Percentiles rank a stretch among this genome's conserved stretches.
Evolutionary conservation across 2,797 vertebrate genomes (phyloP).

Genomic region (Emys orbicularis): DNA sequence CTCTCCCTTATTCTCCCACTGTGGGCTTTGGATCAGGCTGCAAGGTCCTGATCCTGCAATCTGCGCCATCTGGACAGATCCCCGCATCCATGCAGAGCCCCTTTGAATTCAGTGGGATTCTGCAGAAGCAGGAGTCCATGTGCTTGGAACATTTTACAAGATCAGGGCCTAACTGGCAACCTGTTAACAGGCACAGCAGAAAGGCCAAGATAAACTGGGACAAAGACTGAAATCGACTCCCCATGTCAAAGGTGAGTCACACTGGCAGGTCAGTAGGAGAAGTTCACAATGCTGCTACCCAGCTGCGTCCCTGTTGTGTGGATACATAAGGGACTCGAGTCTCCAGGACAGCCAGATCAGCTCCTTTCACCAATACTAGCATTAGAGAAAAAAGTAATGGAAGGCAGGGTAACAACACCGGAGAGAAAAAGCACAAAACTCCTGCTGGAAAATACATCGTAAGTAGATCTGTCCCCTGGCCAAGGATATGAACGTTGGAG

Average conservation of each 20-base stretch:
- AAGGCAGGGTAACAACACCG: not conserved
- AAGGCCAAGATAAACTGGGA: too few relatives aligned
- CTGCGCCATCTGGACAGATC: not conserved
- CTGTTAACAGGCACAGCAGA: fast-evolving
- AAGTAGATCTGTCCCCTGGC: not conserved
- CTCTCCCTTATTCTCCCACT: not conserved
- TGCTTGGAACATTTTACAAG: not conserved
- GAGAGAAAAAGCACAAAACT: not conserved
- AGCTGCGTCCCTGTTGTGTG: not conserved
- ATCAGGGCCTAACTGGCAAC: not conserved
- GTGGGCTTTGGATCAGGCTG: not conserved
- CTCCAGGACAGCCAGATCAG: not conserved
- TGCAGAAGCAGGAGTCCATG: not conserved
- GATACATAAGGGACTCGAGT: fast-evolving
- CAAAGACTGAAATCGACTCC: not conserved
- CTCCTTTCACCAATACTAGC: not conserved
- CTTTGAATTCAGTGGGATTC: fast-evolving
- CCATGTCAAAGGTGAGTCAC: not conserved
- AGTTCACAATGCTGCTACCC: not conserved
- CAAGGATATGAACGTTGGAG: not conserved
- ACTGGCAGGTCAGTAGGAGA: not conserved
- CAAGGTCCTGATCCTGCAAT: not conserved
- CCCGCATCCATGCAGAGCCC: not conserved
- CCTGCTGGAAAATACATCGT: not conserved
- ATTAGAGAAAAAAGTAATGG: not conserved